These are phyloP conservation scores for Empis stercorea DNA, from an alignment of 2,888 invertebrate species.

Conservation along the genomic window DNA sequence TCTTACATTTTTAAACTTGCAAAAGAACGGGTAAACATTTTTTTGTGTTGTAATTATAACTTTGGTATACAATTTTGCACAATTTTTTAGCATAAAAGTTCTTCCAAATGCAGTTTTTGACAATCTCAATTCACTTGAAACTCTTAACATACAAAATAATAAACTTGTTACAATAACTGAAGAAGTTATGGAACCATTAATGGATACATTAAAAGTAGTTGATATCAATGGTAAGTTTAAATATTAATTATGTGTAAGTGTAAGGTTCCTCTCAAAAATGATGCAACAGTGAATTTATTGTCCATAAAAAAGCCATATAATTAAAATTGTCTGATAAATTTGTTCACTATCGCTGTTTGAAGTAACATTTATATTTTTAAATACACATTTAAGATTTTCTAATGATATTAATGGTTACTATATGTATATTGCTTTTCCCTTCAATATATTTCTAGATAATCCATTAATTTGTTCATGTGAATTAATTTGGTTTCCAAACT, in stretches of 20 bases:
- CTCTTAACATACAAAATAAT: constrained; percentile 77
- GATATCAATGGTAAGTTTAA: constrained; percentile 69
- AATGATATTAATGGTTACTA: no score
- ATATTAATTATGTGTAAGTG: no score
- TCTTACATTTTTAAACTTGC: constrained; percentile 82
- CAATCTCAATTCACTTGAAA: constrained; percentile 79
- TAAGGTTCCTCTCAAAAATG: no score
- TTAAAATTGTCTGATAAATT: no score
- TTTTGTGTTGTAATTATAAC: constrained; percentile 1
- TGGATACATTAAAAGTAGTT: constrained; percentile 73
- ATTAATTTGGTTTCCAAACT: constrained; percentile 74
- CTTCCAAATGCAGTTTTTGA: constrained; percentile 76
- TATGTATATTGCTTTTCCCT: no score
- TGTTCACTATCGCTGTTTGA: no score
- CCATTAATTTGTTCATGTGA: constrained; percentile 80
- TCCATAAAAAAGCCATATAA: no score
- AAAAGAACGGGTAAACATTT: constrained; percentile 85
- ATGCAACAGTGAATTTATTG: no score
- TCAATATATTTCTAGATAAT: no score
- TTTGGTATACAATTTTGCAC: not conserved
- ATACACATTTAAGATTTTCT: no score
- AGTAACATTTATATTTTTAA: no score
- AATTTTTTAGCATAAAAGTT: constrained; percentile 55
- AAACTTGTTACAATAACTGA: constrained; percentile 70
- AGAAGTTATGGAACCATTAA: constrained; percentile 78